phyloP scores from a whole-genome alignment of 1,140 invertebrate species.

The Bombyx mori region DNA sequence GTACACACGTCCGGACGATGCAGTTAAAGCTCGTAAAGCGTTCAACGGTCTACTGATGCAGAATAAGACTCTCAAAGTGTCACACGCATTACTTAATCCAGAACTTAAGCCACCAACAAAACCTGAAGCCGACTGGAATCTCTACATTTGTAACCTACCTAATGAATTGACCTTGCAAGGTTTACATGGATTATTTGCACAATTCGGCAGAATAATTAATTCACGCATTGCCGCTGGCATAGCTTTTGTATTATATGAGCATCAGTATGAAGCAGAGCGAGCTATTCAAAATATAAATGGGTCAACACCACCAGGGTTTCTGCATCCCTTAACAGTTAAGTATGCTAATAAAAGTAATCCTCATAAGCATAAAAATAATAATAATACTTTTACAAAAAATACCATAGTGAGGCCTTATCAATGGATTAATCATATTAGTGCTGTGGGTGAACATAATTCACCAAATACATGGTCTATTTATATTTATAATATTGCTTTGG shows the following conservation, averaged over 20 bases:
- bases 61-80: slow-evolving; percentile 70
- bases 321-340: slow-evolving; percentile 70
- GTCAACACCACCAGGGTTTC: slow-evolving; percentile 62
- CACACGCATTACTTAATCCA: slow-evolving; percentile 67
- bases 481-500: slow-evolving; percentile 98
- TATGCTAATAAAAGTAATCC: slow-evolving; percentile 71
- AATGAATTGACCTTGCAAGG: slow-evolving; percentile 71
- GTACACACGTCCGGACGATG: slow-evolving; percentile 67
- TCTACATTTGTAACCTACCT: slow-evolving; percentile 71
- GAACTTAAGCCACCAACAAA: slow-evolving; percentile 66
- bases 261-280: slow-evolving; percentile 67
- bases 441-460: slow-evolving; percentile 70
- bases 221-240: slow-evolving; percentile 69
- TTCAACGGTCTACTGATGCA: slow-evolving; percentile 71
- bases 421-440: slow-evolving; percentile 70
- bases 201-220: slow-evolving; percentile 71
- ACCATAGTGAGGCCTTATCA: slow-evolving; percentile 58
- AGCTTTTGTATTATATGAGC: slow-evolving; percentile 68
- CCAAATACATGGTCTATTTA: slow-evolving; percentile 96
- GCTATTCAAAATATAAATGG: slow-evolving; percentile 67
- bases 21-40: slow-evolving; percentile 64
- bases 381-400: slow-evolving; percentile 62
- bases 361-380: slow-evolving; percentile 66
- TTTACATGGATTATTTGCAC: slow-evolving; percentile 68
- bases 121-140: slow-evolving; percentile 71